Evolutionary conservation across 2,797 vertebrate genomes (phyloP).

Genomic region (Rhadinocentrus ornatus): DNA sequence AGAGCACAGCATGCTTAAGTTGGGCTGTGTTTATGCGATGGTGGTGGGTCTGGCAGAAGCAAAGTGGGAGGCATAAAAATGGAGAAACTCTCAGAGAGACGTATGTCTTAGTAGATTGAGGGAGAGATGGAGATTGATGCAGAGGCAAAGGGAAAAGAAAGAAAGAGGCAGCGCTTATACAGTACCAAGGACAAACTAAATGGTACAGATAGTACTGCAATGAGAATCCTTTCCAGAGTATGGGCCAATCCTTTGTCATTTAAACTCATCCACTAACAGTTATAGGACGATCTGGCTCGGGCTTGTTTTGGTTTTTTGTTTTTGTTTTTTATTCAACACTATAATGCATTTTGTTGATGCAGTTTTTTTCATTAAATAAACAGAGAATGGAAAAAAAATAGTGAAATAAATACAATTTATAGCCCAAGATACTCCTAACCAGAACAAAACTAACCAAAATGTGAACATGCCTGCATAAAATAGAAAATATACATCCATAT

Average conservation of each 20-base stretch:
- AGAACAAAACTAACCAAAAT: background rate
- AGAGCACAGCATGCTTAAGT: conserved; percentile 44
- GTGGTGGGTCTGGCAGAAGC: conserved; percentile 51
- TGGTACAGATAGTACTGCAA: background rate
- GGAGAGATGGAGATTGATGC: conserved; percentile 20
- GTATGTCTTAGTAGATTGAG: conserved; percentile 37
- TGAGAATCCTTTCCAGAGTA: background rate
- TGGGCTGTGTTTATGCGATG: conserved; percentile 58
- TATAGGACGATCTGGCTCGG: background rate
- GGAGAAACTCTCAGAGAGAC: conserved; percentile 50
- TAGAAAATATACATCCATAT: background rate
- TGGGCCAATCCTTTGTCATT: background rate
- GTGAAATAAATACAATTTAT: background rate
- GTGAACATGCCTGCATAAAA: background rate
- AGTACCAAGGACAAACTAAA: background rate
- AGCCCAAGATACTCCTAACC: background rate
- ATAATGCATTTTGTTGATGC: background rate
- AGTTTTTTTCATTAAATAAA: background rate
- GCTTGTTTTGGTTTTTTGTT: background rate
- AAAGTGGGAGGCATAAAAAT: conserved; percentile 47
- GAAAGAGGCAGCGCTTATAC: background rate
- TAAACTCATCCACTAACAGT: background rate
- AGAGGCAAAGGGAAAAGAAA: conserved; percentile 18
- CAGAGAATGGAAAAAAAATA: background rate
- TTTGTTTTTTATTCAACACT: background rate